Evolutionary conservation across 1,140 invertebrate genomes (phyloP), one percentile per base, ranked within the genome.

Genomic region (Alviniconcha marisindica): DNA sequence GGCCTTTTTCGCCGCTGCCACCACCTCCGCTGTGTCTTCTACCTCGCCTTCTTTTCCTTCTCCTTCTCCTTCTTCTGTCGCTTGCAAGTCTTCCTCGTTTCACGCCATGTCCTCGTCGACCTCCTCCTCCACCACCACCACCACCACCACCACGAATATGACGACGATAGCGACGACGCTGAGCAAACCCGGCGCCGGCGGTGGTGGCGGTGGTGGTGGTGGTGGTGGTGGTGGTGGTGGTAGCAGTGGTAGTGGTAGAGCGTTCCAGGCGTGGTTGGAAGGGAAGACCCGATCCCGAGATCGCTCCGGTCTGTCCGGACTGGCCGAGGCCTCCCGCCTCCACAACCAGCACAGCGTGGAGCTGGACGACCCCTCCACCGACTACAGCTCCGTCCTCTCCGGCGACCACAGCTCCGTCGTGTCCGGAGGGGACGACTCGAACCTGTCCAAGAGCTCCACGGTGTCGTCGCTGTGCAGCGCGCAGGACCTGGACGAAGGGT

Each of bases 21-120:
- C 69, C 28, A 33, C 73, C 66, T 56, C 42, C 18, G 56, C 14
- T 83, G 81, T 81, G 79, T 81, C 24, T 81, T 83, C 66, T 81
- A 86, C 54, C 77, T 84, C 21, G 85, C 81, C n/a, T 77, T 83
- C 42, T 81, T 81, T 5, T 79, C 83, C 2, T 84, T 80, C 15
- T 33, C 0, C 63, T 33, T 33, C 31, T 18, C 18, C n/a, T 21
- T 33, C 63, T 21, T 7, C 63, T 5, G 14, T 33, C 31, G 5
- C 63, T 31, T 4, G 31, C 7, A 33, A n/a, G n/a, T n/a, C n/a
- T n/a, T n/a, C n/a, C n/a, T n/a, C n/a, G n/a, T n/a, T n/a, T n/a
- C n/a, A n/a, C n/a, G n/a, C n/a, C n/a, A n/a, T n/a, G n/a, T n/a
- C n/a, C n/a, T n/a, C 63, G 5, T 33, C 63, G 7, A 33, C 31